A percentile compares a stretch with the other conserved stretches of the same genome.
These are phyloP conservation scores for Salminus brasiliensis DNA, from an alignment of 2,113 vertebrate species.

Conservation along the genomic window DNA sequence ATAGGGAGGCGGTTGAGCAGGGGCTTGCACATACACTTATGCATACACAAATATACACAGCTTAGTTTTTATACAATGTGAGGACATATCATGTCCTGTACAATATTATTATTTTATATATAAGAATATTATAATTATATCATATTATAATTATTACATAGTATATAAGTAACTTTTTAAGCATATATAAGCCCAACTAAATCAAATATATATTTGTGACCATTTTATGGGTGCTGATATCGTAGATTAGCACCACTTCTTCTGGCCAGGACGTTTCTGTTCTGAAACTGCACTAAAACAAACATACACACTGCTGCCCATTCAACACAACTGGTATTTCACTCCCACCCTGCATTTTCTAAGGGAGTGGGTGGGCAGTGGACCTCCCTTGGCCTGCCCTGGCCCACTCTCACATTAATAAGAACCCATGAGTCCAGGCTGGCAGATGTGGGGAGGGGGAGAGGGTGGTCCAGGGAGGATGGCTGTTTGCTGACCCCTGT, in stretches of 20 bases:
- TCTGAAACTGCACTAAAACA: neutral
- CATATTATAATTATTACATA: too few relatives aligned
- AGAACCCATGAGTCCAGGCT: slow-evolving; percentile 52
- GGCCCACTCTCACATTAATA: slow-evolving; percentile 63
- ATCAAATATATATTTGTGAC: too few relatives aligned
- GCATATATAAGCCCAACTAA: too few relatives aligned
- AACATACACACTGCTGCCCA: neutral
- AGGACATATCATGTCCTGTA: neutral
- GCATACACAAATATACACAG: slow-evolving; percentile 33
- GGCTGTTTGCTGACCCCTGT: slow-evolving; percentile 69
- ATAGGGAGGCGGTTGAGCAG: slow-evolving; percentile 35
- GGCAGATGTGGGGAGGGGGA: slow-evolving; percentile 60
- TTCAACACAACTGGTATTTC: neutral
- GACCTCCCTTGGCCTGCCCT: slow-evolving; percentile 33
- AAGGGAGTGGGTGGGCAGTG: neutral
- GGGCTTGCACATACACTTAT: too few relatives aligned
- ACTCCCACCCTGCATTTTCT: neutral
- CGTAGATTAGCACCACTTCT: neutral
- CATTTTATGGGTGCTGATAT: neutral
- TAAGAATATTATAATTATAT: too few relatives aligned
- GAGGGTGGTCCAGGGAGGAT: slow-evolving; percentile 44
- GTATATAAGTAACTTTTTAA: too few relatives aligned
- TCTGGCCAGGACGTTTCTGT: neutral
- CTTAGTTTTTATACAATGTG: neutral
- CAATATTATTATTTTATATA: neutral